Base-by-base conservation (phyloP, 2,888 invertebrate species). In the Mellilla xanthometata region DNA sequence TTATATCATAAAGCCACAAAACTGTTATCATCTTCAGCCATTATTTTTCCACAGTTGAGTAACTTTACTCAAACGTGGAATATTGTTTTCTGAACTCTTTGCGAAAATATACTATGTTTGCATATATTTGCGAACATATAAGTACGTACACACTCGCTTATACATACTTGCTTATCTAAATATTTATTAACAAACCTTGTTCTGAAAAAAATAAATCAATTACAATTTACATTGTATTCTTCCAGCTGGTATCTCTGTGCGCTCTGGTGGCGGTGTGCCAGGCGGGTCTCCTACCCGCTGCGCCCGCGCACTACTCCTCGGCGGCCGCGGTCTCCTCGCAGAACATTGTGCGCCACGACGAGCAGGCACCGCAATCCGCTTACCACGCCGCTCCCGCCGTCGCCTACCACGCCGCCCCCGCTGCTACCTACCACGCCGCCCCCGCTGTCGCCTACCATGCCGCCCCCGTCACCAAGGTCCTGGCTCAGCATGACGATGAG, bases 241-340 rank as follows among this genome's bases (percentile, higher is more conserved):
- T 2, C 6, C 56, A 72, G 71, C 12, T 70, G 7, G 56, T 69
- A 52, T 58, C 60, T 15, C 56, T 83, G 10, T 77, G 73, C 55
- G 74, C 76, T 12, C 49, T 81, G 23, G 67, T 73, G 64, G 80
- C 80, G 2, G 79, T 70, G 31, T 65, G 75, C 47, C 68, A 76
- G 56, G 82, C 81, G 5, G 81, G 79, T 43, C 72, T 83, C 12
- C 50, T 82, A 55, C 60, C 78, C 9, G 68, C 66, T 38, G 68
- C 66, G 38, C 65, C 91, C 9, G 67, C 55, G 1, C 81, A 83
- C 61, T 79, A 80, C 64, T 76, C 79, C 3, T 46, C 69, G 4
- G 75, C 81, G 4, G 67, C 58, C 19, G 78, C 81, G 6, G 76
- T 83, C 32, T 85, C 84, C 23, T 81, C 81, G 12, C 82, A 82